Evolutionary conservation across 2,113 vertebrate genomes (phyloP), one percentile per base, ranked within the genome.

Genomic region (Takifugu flavidus): DNA sequence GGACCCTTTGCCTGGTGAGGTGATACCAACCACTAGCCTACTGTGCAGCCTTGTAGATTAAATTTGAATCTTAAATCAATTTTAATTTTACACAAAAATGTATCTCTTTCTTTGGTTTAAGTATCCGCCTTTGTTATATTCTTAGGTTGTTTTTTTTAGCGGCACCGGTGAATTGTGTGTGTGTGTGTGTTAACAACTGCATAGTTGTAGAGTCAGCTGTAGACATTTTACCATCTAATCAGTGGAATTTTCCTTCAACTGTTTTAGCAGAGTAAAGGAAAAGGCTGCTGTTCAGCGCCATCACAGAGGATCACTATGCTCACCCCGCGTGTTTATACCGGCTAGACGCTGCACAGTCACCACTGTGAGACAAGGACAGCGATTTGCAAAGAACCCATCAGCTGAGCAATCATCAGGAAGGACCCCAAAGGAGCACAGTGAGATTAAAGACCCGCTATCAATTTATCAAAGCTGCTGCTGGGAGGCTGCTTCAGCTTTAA

Each of bases 361-460:
- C 49, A 53, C 58, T 65, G 53, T 62, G 69, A 75, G 72, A 83
- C 75, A 69, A 82, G 76, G 76, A 73, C 76, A 43, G 62, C 28
- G 25, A 64, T 74, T 67, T 64, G 75, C 65, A 70, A 70, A 65
- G 77, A 74, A 62, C 47, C 75, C 70, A 77, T 84, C 82, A 79
- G 62, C 79, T 43, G 51, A 70, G 75, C 75, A 77, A 82, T 87
- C 80, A 83, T 57, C 26, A 1, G 49, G 56, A 76, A 86, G 65
- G 72, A 81, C 62, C 58, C 57, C 25, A 69, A 55, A 80, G 65
- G 66, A 74, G 74, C 65, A 25, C 55, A 45, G 58, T 57, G 50
- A 71, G 78, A 86, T 83, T 84, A 80, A 86, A 77, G 74, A 65
- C 67, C 67, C 45, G 76, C 75, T 53, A 83, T 82, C 76, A 75